A percentile compares a stretch with the other conserved stretches of the same genome.
Conservation (phyloP, 2,797 vertebrate genomes). For the Argyrosomus regius region DNA sequence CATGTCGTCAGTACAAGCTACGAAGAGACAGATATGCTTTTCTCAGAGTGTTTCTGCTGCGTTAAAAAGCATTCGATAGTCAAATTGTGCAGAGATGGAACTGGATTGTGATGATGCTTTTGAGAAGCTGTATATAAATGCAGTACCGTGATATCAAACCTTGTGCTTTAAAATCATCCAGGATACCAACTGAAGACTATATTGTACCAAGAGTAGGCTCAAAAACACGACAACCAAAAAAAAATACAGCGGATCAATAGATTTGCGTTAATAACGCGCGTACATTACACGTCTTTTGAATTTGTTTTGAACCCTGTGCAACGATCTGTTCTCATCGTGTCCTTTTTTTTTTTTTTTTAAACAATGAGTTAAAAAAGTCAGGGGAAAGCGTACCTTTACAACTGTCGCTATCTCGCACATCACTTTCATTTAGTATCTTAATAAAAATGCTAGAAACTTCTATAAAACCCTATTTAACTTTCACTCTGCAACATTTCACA, state of each 20-base stretch:
- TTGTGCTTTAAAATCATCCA: constrained; percentile 78
- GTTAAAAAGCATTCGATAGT: constrained; percentile 65
- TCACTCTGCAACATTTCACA: constrained; percentile 59
- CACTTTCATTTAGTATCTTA: constrained; percentile 44
- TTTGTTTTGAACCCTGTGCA: constrained; percentile 45
- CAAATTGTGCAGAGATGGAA: constrained; percentile 68
- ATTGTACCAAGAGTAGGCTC: constrained; percentile 75
- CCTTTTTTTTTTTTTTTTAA: constrained; percentile 8
- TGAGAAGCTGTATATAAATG: constrained; percentile 49
- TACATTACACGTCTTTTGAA: constrained; percentile 39
- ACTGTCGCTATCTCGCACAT: constrained; percentile 35
- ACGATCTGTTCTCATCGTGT: constrained; percentile 28
- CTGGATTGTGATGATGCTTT: constrained; percentile 33
- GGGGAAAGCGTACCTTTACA: constrained; percentile 72
- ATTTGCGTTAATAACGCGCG: constrained; percentile 43
- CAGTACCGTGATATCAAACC: constrained; percentile 76
- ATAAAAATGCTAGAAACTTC: constrained; percentile 63
- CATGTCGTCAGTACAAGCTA: constrained; percentile 77
- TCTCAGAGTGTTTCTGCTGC: constrained; percentile 50
- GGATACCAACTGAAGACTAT: constrained; percentile 44
- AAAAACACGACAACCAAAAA: constrained; percentile 43
- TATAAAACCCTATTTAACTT: constrained; percentile 58
- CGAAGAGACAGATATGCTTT: constrained; percentile 56
- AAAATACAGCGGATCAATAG: constrained; percentile 41
- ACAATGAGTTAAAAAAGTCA: constrained; percentile 50